Base-by-base conservation (phyloP, 2,113 vertebrate species). In the Muscicapa adusta region DNA sequence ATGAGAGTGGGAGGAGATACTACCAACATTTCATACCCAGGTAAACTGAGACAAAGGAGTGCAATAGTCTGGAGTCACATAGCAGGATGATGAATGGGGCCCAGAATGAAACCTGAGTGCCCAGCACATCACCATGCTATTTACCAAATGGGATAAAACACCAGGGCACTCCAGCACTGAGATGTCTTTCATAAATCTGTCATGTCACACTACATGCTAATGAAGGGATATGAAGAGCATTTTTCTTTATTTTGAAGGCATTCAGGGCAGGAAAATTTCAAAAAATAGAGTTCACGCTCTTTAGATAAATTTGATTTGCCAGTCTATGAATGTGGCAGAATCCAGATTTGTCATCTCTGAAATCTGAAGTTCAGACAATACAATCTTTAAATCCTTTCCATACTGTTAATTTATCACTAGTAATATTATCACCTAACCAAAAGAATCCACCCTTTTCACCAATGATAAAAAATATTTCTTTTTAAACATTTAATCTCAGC, bases 21-120 rank as follows among this genome's bases (percentile, higher is more conserved):
- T 17, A 77, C 79, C 75, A 66, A 22, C 65, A 47, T 84, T 73
- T 90, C 60, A 67, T 58, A 84, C 22, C 29, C 88, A 95, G 88
- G 89, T 93, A 96, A 90, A 85, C 85, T 83, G 85, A 95, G 92
- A 94, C 90, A 95, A 93, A 96, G 79, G 82, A 93, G 58, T 43
- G 67, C 81, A 85, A 63, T 10, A 56, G 85, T 26, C 65, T 63
- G 85, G 79, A 94, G 90, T 80, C 91, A 83, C 95, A 85, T 0
- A 80, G 93, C 81, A 73, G 86, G 78, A 80, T 94, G 94, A 95
- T 79, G 88, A 93, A 91, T 91, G 81, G 74, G 43, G 70, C 40
- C 1, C 14, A 36, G 78, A 91, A 95, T 89, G 85, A 91, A 91
- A 85, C 42, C 74, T 72, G 95, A 94, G 77, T 78, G 67, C 67